These are phyloP conservation scores for Arvicanthis niloticus DNA, from an alignment of 2,113 vertebrate species.

Conservation along the genomic window DNA sequence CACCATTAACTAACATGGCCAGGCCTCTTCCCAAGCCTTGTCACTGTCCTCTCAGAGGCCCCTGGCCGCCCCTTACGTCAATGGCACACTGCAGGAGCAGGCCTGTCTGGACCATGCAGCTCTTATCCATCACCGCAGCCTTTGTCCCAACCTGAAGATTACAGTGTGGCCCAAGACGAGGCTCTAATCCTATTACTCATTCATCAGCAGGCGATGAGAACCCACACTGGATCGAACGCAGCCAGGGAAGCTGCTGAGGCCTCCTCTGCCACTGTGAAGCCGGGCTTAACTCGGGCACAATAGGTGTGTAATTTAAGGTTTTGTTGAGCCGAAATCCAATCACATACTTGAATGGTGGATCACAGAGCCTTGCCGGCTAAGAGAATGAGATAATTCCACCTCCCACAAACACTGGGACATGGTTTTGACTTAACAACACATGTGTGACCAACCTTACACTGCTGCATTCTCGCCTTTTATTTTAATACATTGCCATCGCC, in stretches of 20 bases:
- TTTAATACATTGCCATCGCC: conserved; percentile 50
- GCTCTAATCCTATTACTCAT: conserved; percentile 97
- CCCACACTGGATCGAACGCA: conserved; percentile 89
- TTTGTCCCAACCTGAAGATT: conserved; percentile 91
- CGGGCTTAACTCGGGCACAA: conserved; percentile 95
- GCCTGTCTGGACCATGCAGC: conserved; percentile 77
- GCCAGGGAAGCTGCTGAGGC: conserved; percentile 91
- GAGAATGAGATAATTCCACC: conserved; percentile 93
- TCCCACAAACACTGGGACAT: conserved; percentile 91
- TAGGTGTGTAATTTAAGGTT: conserved; percentile 99
- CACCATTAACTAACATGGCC: neutral
- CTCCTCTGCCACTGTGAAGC: conserved; percentile 92
- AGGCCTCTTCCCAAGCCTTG: neutral
- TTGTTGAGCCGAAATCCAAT: conserved; percentile 99
- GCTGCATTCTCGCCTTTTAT: conserved; percentile 65
- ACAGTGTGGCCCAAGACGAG: conserved; percentile 89
- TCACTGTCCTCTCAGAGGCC: neutral
- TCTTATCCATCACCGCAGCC: conserved; percentile 85
- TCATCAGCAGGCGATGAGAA: conserved; percentile 93
- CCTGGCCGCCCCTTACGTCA: neutral
- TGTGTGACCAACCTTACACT: conserved; percentile 87
- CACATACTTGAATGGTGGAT: conserved; percentile 99
- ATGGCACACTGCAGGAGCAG: conserved; percentile 72
- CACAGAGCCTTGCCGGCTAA: conserved; percentile 94
- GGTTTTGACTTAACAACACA: conserved; percentile 87